Evolutionary conservation across 2,888 invertebrate species (phyloP).

Genomic region (Melikaiella ostensackeni): DNA sequence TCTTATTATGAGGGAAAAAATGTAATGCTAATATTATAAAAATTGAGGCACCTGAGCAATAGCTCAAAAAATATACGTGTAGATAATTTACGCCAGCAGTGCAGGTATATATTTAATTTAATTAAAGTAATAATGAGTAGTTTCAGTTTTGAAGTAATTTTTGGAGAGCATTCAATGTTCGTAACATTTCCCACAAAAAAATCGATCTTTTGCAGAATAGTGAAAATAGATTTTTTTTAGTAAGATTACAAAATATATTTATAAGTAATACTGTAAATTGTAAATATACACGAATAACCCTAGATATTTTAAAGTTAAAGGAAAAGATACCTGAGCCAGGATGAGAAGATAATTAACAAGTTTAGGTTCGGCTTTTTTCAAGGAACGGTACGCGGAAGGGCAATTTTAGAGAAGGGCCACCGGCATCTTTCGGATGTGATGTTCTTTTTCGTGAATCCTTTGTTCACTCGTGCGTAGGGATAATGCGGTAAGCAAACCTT

Average conservation of each 20-base stretch:
- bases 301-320: neutral
- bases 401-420: conserved; percentile 29
- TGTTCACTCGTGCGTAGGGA: conserved; percentile 43
- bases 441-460: conserved; percentile 44
- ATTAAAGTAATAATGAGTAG: too few species aligned
- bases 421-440: conserved; percentile 14
- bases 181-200: too few species aligned
- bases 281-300: neutral
- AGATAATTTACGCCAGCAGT: too few species aligned
- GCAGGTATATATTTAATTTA: too few species aligned
- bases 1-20: too few species aligned
- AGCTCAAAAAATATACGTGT: too few species aligned
- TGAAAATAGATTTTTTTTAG: too few species aligned
- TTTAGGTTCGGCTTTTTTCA: conserved; percentile 25
- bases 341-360: conserved; percentile 30
- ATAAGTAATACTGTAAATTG: neutral
- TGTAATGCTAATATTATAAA: too few species aligned
- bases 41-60: too few species aligned
- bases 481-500: conserved; percentile 33
- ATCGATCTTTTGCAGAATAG: too few species aligned
- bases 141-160: too few species aligned
- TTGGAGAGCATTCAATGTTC: too few species aligned
- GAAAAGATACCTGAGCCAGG: conserved; percentile 12
- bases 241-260: neutral
- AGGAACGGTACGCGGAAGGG: conserved; percentile 44